These are phyloP conservation scores for Aplysina aerophoba DNA, from an alignment of 37 sponge, comb jelly and placozoan genomes.

Conservation along the genomic window DNA sequence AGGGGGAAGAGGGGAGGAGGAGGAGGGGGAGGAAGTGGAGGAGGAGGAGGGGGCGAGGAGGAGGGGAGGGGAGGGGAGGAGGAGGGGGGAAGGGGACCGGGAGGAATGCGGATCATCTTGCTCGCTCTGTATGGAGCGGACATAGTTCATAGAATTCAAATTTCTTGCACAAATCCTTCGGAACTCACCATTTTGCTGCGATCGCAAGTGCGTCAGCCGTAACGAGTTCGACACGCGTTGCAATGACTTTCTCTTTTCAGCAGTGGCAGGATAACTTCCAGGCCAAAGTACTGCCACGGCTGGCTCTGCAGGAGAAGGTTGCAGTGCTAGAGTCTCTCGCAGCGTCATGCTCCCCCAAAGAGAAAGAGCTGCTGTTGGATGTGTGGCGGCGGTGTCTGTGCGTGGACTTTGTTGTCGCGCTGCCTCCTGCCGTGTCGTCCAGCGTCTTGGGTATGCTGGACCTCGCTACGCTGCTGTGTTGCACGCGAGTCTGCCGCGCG, in stretches of 20 bases:
- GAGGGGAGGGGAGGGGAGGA: too few species aligned
- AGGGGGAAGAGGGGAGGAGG: not conserved
- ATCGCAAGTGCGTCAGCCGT: not conserved
- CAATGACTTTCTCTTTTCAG: not conserved
- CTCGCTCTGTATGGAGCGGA: too few species aligned
- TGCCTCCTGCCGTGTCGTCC: not conserved
- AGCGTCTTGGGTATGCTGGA: not conserved
- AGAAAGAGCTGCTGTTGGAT: not conserved
- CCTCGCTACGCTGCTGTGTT: not conserved
- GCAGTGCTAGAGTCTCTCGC: not conserved
- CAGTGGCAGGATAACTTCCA: not conserved
- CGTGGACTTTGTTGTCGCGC: not conserved
- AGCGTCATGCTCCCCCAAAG: not conserved
- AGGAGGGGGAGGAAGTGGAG: not conserved
- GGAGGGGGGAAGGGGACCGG: too few species aligned
- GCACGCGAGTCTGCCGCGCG: constrained; percentile 7
- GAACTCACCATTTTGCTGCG: not conserved
- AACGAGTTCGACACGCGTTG: too few species aligned
- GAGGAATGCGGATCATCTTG: too few species aligned
- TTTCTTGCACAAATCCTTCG: not conserved
- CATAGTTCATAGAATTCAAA: not conserved
- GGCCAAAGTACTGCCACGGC: not conserved
- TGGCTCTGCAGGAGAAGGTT: not conserved
- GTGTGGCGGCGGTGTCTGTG: not conserved
- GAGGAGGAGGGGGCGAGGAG: not conserved